Conservation (phyloP, 2,797 vertebrate genomes). For the Sebastes hubbsi region DNA sequence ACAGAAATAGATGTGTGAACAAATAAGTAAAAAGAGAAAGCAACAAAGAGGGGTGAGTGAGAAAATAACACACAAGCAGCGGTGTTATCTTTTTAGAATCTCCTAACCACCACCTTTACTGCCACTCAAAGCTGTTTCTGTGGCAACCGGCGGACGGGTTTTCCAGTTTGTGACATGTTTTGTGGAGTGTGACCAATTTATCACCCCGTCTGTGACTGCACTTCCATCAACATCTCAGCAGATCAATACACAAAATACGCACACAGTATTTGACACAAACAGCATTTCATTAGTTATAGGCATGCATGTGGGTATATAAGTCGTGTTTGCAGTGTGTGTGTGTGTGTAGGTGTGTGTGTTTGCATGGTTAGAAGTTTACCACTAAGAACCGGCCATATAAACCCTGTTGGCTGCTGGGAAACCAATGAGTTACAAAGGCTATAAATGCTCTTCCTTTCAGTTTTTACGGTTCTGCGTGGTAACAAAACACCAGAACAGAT, state of each 20-base stretch:
- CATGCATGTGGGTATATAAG: background rate
- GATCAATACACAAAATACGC: slow-evolving; percentile 14
- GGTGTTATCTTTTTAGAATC: background rate
- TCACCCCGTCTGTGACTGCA: slow-evolving; percentile 35
- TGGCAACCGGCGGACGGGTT: slow-evolving; percentile 16
- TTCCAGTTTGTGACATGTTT: slow-evolving; percentile 37
- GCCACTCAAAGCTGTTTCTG: slow-evolving; percentile 31
- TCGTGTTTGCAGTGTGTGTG: background rate
- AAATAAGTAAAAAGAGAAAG: background rate
- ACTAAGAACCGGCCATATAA: slow-evolving; percentile 1
- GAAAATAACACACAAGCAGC: background rate
- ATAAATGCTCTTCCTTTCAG: slow-evolving; percentile 19
- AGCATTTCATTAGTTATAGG: background rate
- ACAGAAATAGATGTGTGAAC: background rate
- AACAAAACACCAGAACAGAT: slow-evolving; percentile 27
- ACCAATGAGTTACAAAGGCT: slow-evolving; percentile 17
- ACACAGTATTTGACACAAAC: background rate
- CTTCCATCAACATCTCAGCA: slow-evolving; percentile 13
- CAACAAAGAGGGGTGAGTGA: background rate
- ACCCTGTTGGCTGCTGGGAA: background rate
- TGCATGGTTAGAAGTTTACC: background rate
- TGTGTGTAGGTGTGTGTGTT: background rate
- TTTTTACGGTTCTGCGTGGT: slow-evolving; percentile 11
- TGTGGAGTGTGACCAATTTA: slow-evolving; percentile 38
- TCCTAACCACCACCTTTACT: background rate